phyloP scores from a whole-genome alignment of 2,888 invertebrate genomes.

The Blera fallax region DNA sequence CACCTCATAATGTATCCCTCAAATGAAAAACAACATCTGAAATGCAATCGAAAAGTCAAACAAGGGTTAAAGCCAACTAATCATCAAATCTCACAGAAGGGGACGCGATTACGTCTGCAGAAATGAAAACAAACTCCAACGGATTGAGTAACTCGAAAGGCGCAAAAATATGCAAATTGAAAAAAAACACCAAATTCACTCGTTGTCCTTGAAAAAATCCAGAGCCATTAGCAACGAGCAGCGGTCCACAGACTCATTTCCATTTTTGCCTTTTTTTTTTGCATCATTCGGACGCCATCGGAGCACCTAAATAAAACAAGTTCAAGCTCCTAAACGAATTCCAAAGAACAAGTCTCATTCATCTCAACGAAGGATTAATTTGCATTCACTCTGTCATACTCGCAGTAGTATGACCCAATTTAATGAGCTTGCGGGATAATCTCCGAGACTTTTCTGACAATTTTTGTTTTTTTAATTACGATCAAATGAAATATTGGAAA shows the following conservation, averaged over 20 bases:
- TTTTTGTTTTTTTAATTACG: slow-evolving; percentile 10
- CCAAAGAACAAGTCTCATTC: slow-evolving; percentile 36
- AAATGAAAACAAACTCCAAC: neutral
- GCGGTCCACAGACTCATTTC: slow-evolving; percentile 24
- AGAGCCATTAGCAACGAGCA: slow-evolving; percentile 34
- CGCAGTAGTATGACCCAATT: slow-evolving; percentile 64
- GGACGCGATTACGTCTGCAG: slow-evolving; percentile 1
- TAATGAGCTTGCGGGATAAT: slow-evolving; percentile 9
- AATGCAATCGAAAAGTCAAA: neutral
- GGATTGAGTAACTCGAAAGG: slow-evolving; percentile 20
- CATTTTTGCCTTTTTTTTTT: slow-evolving; percentile 11
- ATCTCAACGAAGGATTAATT: slow-evolving; percentile 39
- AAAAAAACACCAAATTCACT: slow-evolving; percentile 8
- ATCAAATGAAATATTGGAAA: neutral
- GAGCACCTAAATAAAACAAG: slow-evolving; percentile 46
- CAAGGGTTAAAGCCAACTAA: slow-evolving; percentile 14
- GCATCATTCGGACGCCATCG: neutral
- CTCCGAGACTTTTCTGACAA: neutral
- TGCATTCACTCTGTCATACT: slow-evolving; percentile 12
- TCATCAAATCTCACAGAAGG: neutral
- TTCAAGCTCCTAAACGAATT: slow-evolving; percentile 49
- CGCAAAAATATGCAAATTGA: neutral
- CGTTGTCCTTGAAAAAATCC: slow-evolving; percentile 58
- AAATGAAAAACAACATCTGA: neutral
- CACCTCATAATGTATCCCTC: neutral